Conservation (phyloP, 2,888 invertebrate genomes). For the Oegoconia quadripuncta region DNA sequence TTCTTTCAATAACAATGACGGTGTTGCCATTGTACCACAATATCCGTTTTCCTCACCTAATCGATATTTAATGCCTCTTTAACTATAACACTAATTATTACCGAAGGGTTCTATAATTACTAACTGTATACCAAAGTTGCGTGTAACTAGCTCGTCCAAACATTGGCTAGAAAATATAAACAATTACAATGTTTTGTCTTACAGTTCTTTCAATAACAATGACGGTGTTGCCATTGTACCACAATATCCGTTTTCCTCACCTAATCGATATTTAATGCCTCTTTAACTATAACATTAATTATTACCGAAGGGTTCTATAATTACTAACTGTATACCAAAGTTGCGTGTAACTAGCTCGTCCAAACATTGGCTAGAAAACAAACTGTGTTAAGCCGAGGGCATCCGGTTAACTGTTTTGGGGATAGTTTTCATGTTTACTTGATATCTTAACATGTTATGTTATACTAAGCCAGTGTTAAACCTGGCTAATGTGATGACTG, state of each 20-base stretch:
- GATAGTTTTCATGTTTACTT: no score
- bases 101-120: constrained; percentile 4
- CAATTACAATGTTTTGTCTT: no score
- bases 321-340: constrained; percentile 1
- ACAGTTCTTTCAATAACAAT: no score
- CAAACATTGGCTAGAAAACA: neutral
- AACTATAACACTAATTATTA: constrained; percentile 6
- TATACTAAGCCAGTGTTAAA: no score
- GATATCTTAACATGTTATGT: no score
- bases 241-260: constrained; percentile 14
- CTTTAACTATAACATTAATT: constrained; percentile 13
- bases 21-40: no score
- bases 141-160: neutral
- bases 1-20: no score
- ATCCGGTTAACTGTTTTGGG: no score
- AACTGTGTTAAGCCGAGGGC: no score
- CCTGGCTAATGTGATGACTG: no score
- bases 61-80: constrained; percentile 23
- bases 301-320: constrained; percentile 1
- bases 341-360: neutral
- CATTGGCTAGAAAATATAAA: neutral
- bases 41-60: constrained; percentile 18
- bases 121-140: neutral
- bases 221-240: no score
- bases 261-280: constrained; percentile 23